These are phyloP conservation scores for Rattus rattus DNA, from an alignment of 2,113 vertebrate genomes.

Conservation along the genomic window DNA sequence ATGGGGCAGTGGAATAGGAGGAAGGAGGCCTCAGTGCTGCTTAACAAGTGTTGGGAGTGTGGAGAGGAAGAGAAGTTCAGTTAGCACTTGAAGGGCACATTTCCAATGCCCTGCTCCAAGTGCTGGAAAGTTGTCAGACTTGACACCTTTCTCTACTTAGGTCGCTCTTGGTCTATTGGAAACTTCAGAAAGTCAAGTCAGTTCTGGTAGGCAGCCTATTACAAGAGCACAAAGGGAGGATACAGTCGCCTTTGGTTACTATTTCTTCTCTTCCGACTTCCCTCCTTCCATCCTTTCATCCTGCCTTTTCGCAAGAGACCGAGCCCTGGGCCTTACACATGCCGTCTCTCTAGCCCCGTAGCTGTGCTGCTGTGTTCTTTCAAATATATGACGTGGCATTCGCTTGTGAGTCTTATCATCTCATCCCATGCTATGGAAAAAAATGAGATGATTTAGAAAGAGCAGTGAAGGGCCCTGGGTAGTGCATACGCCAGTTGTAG, in stretches of 20 bases:
- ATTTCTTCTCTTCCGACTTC: background rate
- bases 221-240: background rate
- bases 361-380: conserved; percentile 72
- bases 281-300: too few relatives aligned
- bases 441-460: conserved; percentile 71
- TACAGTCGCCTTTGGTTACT: background rate
- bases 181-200: background rate
- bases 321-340: background rate
- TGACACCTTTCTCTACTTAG: background rate
- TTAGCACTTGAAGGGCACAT: background rate
- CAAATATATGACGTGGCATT: conserved; percentile 68
- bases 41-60: background rate
- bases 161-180: background rate
- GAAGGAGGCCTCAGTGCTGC: background rate
- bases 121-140: background rate
- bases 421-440: conserved; percentile 68
- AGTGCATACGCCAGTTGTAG: background rate
- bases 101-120: background rate
- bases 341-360: background rate
- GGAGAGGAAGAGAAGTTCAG: background rate
- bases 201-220: background rate
- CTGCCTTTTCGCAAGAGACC: background rate
- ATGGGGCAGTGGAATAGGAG: background rate
- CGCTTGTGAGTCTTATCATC: conserved; percentile 74
- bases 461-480: conserved; percentile 60